phyloP scores from a whole-genome alignment of 2,113 vertebrate genomes.

The Calyptomena viridis region DNA sequence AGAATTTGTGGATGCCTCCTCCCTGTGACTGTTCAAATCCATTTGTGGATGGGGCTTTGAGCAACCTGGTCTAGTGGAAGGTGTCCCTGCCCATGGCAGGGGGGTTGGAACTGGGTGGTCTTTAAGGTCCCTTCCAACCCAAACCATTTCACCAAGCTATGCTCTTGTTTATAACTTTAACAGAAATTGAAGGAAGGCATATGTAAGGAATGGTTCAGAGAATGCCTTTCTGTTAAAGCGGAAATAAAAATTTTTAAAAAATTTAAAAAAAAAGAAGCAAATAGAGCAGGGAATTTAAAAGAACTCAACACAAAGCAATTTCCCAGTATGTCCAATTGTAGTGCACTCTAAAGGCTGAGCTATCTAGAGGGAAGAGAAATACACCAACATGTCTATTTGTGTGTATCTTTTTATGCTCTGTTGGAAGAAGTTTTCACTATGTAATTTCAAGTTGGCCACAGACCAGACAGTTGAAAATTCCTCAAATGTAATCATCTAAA shows the following conservation, averaged over 20 bases:
- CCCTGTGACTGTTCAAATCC: neutral
- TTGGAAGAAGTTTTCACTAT: neutral
- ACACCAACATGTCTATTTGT: neutral
- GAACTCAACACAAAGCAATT: neutral
- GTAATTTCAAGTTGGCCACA: neutral
- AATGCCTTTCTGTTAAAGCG: neutral
- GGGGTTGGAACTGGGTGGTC: neutral
- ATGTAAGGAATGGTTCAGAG: neutral
- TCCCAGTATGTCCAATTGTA: neutral
- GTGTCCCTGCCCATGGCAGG: neutral
- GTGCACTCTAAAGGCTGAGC: neutral
- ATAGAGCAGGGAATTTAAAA: neutral
- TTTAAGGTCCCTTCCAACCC: neutral
- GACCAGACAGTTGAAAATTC: neutral
- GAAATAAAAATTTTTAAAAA: neutral
- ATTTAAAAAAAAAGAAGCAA: neutral
- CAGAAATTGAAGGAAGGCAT: neutral
- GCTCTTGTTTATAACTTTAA: neutral
- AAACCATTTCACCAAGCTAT: neutral
- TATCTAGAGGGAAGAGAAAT: neutral
- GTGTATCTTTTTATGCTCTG: neutral
- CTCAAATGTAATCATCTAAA: neutral
- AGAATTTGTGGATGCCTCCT: neutral
- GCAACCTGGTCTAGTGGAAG: neutral
- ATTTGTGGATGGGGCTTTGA: neutral